These are phyloP conservation scores for Streptopelia turtur DNA, from an alignment of 2,797 vertebrate species.

Conservation along the genomic window DNA sequence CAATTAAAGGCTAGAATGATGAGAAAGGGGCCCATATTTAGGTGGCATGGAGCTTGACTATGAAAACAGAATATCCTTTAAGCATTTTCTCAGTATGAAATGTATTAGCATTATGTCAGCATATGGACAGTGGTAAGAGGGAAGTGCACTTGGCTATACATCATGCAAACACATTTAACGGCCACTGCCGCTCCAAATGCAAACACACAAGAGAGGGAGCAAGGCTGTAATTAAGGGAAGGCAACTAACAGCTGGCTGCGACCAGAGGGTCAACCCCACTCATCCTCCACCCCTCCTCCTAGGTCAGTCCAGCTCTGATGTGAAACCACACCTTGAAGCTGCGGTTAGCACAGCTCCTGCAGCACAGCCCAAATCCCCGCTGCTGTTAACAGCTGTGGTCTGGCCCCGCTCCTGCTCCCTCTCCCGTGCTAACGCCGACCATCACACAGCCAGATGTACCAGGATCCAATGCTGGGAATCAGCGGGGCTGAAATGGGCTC, in stretches of 20 bases:
- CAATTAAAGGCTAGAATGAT: slow-evolving; percentile 30
- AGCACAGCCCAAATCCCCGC: not conserved
- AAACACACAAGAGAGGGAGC: not conserved
- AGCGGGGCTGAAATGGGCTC: not conserved
- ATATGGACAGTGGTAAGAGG: not conserved
- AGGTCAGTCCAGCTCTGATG: not conserved
- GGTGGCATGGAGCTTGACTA: not conserved
- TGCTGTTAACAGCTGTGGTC: not conserved
- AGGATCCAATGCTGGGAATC: not conserved
- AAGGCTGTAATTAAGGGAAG: not conserved
- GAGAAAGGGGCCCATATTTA: not conserved
- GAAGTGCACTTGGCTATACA: not conserved
- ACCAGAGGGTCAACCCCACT: not conserved
- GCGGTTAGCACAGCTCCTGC: not conserved
- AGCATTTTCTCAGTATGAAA: not conserved
- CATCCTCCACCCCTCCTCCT: not conserved
- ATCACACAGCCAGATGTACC: not conserved
- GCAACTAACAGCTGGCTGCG: not conserved
- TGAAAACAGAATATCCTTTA: slow-evolving; percentile 1
- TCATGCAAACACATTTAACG: not conserved
- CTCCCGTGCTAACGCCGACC: not conserved
- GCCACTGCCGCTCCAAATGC: not conserved
- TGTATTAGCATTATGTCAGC: not conserved
- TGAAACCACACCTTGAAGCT: not conserved
- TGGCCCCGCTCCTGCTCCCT: not conserved